These are phyloP conservation scores for Morus bassanus DNA, from an alignment of 2,797 vertebrate genomes.

Conservation along the genomic window DNA sequence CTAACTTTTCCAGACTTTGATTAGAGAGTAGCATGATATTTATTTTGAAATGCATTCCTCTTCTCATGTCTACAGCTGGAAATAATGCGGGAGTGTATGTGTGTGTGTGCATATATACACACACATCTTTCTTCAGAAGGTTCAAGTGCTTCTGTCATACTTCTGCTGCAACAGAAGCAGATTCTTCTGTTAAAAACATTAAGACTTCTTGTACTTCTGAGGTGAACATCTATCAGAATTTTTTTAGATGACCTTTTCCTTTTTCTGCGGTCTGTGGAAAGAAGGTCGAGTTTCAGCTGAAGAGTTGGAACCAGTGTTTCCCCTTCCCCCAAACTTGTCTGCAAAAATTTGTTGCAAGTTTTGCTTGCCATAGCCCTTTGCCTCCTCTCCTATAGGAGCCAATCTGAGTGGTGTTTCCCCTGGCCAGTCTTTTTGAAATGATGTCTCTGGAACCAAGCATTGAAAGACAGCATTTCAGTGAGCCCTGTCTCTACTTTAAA, in stretches of 20 bases:
- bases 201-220: neutral
- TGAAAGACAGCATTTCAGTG: neutral
- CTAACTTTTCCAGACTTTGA: neutral
- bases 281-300: neutral
- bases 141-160: neutral
- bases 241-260: neutral
- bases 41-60: neutral
- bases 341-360: neutral
- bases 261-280: neutral
- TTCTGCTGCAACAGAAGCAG: neutral
- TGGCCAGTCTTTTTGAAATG: neutral
- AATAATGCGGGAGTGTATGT: accelerated
- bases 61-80: neutral
- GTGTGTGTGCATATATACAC: neutral
- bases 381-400: neutral
- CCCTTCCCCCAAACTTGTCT: accelerated
- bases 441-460: neutral
- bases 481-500: neutral
- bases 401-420: neutral
- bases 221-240: neutral
- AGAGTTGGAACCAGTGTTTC: neutral
- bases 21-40: neutral
- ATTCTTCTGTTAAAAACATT: neutral
- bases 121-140: neutral
- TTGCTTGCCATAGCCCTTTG: neutral